Base-by-base conservation (phyloP, 2,888 invertebrate species). In the Tanaodytes sp. region DNA sequence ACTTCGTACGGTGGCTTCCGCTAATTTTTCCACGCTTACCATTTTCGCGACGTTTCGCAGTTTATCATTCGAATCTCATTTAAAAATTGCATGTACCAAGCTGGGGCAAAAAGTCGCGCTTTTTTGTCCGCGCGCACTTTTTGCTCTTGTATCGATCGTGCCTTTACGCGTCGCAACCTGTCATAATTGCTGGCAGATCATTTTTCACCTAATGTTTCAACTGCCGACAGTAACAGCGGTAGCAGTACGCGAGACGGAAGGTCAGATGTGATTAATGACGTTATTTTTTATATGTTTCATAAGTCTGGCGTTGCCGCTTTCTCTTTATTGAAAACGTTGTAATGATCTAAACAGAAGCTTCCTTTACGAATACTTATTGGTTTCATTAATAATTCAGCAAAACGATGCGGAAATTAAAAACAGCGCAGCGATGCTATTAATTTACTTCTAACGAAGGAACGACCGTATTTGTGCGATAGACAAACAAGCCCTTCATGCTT, bases 171-270 rank as follows among this genome's bases (percentile, higher is more conserved):
- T 61, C 57, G 61, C 69, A 43, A 65, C 55, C 64, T 72, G 72
- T 80, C 76, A 79, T 79, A 80, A 80, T 80, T 79, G 79, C 76
- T 71, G 71, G 66, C 66, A 61, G 76, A 75, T 79, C 79, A 79
- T 80, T 80, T 80, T 79, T 80, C 80, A 80, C 72, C 71, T 73
- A 76, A 72, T 71, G 72, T 77, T 76, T 77, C 73, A 72, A 71
- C 66, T 58, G 57, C 62, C 57, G 65, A 70, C 65, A 61, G 69
- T 64, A 64, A 64, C 69, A 70, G 57, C 51, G 57, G 63, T 71
- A 63, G 62, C 54, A 37, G 62, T 49, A 55, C 49, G 43, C 54
- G 62, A 66, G 45, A 55, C 49, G 66, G 52, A 66, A 71, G 66
- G 62, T 71, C 62, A 49, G 58, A 20, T 11, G 57, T 66, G 71